A percentile compares a stretch with the other conserved stretches of the same genome.
These are phyloP conservation scores for Labroides dimidiatus DNA, from an alignment of 2,797 vertebrate species.

Conservation along the genomic window DNA sequence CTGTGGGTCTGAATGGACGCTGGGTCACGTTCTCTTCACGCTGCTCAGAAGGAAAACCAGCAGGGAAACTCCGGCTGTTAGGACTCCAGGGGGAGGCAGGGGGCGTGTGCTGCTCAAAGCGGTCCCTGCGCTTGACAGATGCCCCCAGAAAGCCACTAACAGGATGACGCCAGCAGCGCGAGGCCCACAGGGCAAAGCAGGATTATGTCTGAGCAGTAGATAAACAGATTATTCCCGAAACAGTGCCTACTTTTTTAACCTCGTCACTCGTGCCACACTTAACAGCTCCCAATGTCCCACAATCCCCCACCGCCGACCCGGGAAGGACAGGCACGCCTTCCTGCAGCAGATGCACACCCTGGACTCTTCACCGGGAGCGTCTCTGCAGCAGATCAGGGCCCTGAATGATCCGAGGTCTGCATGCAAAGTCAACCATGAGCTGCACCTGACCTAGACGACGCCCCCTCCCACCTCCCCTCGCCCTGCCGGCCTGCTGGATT, in stretches of 20 bases:
- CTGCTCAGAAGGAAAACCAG: not conserved
- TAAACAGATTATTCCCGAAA: constrained; percentile 95
- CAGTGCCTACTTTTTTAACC: constrained; percentile 83
- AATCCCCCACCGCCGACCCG: not conserved
- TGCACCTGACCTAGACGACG: constrained; percentile 58
- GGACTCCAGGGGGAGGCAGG: not conserved
- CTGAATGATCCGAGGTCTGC: constrained; percentile 8
- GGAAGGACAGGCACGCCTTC: not conserved
- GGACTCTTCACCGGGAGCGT: constrained; percentile 10
- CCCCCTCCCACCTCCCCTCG: constrained; percentile 7
- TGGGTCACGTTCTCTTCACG: not conserved
- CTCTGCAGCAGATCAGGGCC: constrained; percentile 31
- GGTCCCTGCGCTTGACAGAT: constrained; percentile 81
- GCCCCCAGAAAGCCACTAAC: constrained; percentile 91
- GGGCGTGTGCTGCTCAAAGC: constrained; percentile 7
- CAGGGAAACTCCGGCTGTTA: not conserved
- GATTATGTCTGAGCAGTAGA: constrained; percentile 94
- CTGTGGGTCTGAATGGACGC: constrained; percentile 1
- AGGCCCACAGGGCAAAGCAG: constrained; percentile 85
- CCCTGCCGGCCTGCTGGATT: constrained; percentile 29
- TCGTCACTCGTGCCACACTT: constrained; percentile 78
- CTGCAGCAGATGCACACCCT: constrained; percentile 17
- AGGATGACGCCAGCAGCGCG: constrained; percentile 87
- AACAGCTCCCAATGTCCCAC: constrained; percentile 31
- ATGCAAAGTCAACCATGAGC: constrained; percentile 19